Conservation (phyloP, 2,797 vertebrate genomes). For the Phylloscopus collybita region DNA sequence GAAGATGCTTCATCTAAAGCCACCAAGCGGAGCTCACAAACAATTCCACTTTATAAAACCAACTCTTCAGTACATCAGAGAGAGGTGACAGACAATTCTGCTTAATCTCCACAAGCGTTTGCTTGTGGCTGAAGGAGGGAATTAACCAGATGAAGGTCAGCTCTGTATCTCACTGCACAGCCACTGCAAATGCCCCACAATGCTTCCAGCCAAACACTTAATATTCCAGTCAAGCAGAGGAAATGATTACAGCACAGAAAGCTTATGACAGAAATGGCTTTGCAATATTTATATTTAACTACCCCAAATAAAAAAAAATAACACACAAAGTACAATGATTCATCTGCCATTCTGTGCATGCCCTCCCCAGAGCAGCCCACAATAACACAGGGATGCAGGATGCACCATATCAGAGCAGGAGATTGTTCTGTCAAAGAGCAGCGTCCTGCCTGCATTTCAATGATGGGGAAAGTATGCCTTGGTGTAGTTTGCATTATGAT, state of each 20-base stretch:
- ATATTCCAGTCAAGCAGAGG: background rate
- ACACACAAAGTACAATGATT: background rate
- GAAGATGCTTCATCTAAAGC: background rate
- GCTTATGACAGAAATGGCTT: slow-evolving; percentile 15
- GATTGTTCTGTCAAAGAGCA: slow-evolving; percentile 14
- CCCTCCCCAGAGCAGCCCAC: slow-evolving; percentile 7
- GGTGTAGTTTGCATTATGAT: background rate
- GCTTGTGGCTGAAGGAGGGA: background rate
- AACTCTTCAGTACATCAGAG: background rate
- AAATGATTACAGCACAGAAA: background rate
- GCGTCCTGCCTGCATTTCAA: slow-evolving; percentile 27
- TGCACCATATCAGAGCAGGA: background rate
- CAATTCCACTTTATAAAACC: background rate
- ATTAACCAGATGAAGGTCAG: background rate
- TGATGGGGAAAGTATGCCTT: background rate
- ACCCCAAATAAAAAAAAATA: slow-evolving; percentile 5
- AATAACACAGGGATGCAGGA: background rate
- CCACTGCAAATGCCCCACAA: background rate
- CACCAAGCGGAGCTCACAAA: background rate
- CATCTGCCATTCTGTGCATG: slow-evolving; percentile 22
- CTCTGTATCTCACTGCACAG: background rate
- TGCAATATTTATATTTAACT: slow-evolving; percentile 17
- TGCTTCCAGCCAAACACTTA: background rate
- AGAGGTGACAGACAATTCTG: background rate
- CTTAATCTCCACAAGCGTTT: background rate